A percentile compares a stretch with the other conserved stretches of the same genome.
Evolutionary conservation across 2,113 vertebrate genomes (phyloP).

Genomic region (Archilochus colubris): DNA sequence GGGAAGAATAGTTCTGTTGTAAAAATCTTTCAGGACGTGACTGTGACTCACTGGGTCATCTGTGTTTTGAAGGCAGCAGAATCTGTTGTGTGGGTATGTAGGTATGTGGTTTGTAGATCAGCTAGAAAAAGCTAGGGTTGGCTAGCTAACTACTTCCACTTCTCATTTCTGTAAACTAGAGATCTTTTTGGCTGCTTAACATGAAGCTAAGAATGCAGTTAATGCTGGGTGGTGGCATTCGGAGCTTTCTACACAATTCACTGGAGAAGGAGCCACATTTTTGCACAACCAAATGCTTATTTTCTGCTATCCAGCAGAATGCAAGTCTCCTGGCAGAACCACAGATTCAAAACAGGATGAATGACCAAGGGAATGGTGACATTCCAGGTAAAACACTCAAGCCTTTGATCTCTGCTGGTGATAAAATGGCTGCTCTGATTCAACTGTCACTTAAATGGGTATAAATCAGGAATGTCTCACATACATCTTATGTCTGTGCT

Average conservation of each 20-base stretch:
- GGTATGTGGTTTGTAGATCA: neutral
- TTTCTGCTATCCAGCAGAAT: neutral
- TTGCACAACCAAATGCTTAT: neutral
- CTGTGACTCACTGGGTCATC: neutral
- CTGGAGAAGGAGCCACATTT: neutral
- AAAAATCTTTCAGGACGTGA: neutral
- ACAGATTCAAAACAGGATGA: neutral
- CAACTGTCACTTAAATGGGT: neutral
- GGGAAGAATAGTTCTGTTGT: neutral
- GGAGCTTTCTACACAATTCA: neutral
- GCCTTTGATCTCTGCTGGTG: neutral
- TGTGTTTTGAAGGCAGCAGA: conserved; percentile 9
- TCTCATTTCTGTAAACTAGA: neutral
- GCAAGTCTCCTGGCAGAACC: neutral
- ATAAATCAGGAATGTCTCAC: neutral
- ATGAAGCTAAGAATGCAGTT: neutral
- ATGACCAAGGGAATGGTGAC: neutral
- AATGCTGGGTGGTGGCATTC: neutral
- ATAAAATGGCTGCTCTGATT: conserved; percentile 7
- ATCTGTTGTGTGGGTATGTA: neutral
- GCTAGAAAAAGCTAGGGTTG: neutral
- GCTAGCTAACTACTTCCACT: neutral
- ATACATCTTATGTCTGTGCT: neutral
- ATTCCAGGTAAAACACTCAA: neutral
- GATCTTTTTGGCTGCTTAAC: neutral